These are phyloP conservation scores for Dinocampus coccinellae DNA, from an alignment of 2,888 invertebrate genomes.

Conservation along the genomic window DNA sequence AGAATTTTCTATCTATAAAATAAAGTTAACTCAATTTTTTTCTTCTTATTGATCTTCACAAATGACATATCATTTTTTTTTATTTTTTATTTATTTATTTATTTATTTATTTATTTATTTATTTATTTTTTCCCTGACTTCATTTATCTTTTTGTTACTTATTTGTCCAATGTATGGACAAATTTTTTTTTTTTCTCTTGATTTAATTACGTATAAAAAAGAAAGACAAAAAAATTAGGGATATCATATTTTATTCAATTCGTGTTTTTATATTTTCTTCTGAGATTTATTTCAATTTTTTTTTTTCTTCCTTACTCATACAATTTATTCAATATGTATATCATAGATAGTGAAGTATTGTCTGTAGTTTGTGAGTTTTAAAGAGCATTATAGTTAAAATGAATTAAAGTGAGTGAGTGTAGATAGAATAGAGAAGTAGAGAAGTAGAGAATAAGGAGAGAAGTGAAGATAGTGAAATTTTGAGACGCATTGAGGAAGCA, in stretches of 20 bases:
- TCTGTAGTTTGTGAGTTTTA: neutral
- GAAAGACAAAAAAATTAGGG: too few species aligned
- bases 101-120: neutral
- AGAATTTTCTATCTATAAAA: neutral
- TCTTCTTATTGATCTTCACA: neutral
- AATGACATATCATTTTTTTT: neutral
- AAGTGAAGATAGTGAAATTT: neutral
- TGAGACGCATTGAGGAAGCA: neutral
- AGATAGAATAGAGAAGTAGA: neutral
- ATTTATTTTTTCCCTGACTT: too few species aligned
- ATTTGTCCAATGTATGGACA: too few species aligned
- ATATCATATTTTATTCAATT: too few species aligned
- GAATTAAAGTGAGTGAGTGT: neutral
- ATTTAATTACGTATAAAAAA: too few species aligned
- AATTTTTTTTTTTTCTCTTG: too few species aligned
- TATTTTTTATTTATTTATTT: neutral
- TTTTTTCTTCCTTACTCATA: conserved; percentile 28
- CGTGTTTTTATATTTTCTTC: conserved; percentile 1
- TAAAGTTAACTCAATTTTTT: neutral
- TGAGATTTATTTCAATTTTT: conserved; percentile 36
- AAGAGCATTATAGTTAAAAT: conserved; percentile 4
- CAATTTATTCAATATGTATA: conserved; percentile 32
- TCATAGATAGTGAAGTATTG: neutral
- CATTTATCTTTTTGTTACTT: too few species aligned
- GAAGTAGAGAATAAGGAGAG: neutral